Base-by-base conservation (phyloP, 2,797 vertebrate species). In the Tapera naevia region DNA sequence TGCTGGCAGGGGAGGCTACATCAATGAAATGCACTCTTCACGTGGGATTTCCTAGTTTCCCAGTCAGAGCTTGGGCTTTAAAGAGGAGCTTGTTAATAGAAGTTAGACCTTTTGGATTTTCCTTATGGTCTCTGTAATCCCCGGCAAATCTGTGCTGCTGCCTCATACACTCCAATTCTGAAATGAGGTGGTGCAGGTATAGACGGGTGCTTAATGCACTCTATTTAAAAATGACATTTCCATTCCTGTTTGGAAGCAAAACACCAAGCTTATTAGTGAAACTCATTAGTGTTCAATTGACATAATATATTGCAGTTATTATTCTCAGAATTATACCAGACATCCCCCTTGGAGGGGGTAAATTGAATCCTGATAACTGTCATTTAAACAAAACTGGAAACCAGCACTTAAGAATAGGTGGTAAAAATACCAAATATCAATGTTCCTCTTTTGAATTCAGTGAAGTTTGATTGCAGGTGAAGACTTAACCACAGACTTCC, bases 291-390 rank as follows among this genome's bases (percentile, higher is more conserved):
- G 76, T 80, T 95, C 86, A 94, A 96, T 97, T 95, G 96, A 91
- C 78, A 91, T 93, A 96, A 91, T 97, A 69, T 94, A 96, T 97
- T 95, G 78, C 92, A 93, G 90, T 96, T 95, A 88, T 81, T 97
- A 86, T 66, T 97, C 96, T 95, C 92, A 81, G 87, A 95, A 94
- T 96, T 91, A 78, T 93, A 94, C 89, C 90, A 94, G 92, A 95
- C 96, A 95, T 95, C 79, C 66, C 91, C 78, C 50, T 93, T 0
- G 14, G 84, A 94, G 85, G 79, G 93, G 65, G 70, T 96, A 96
- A 96, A 96, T 97, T 97, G 96, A 92, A 96, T 96, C 48, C 64
- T 89, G 89, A 90, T 96, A 97, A 97, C 94, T 96, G 93, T 76
- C 92, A 87, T 93, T 94, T 86, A 95, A 96, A 96, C 91, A 93